A percentile compares a stretch with the other conserved stretches of the same genome.
Evolutionary conservation across 2,888 invertebrate species (phyloP).

Genomic region (Agonopterix subpropinquella): DNA sequence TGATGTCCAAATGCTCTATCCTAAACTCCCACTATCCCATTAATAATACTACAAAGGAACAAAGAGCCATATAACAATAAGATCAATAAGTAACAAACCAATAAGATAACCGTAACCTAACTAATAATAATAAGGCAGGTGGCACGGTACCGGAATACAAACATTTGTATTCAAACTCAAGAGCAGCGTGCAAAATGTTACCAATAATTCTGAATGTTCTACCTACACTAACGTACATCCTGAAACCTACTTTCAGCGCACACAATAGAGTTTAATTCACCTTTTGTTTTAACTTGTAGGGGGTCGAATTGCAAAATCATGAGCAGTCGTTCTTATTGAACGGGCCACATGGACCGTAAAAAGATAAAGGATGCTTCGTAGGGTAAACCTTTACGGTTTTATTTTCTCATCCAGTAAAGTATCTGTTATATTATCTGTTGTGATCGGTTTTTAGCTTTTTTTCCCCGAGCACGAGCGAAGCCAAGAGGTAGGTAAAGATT

Average conservation of each 20-base stretch:
- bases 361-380: conserved; percentile 30
- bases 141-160: conserved; percentile 9
- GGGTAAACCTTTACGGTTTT: conserved; percentile 18
- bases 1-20: too few relatives aligned
- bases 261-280: background rate
- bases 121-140: conserved; percentile 16
- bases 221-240: background rate
- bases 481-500: too few relatives aligned
- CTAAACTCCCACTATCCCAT: background rate
- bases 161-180: conserved; percentile 16
- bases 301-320: conserved; percentile 26
- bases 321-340: conserved; percentile 30
- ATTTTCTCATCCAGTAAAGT: conserved; percentile 15
- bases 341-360: conserved; percentile 29
- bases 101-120: conserved; percentile 7
- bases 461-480: too few relatives aligned
- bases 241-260: conserved; percentile 1
- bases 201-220: conserved; percentile 26
- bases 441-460: conserved; percentile 4
- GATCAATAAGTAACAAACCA: conserved; percentile 1
- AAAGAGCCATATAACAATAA: background rate
- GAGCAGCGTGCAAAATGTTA: conserved; percentile 21
- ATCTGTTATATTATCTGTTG: conserved; percentile 9
- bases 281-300: background rate
- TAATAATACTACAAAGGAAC: background rate